These are phyloP conservation scores for Drosophila nigricruria DNA, from an alignment of 2,888 invertebrate species.

Conservation along the genomic window DNA sequence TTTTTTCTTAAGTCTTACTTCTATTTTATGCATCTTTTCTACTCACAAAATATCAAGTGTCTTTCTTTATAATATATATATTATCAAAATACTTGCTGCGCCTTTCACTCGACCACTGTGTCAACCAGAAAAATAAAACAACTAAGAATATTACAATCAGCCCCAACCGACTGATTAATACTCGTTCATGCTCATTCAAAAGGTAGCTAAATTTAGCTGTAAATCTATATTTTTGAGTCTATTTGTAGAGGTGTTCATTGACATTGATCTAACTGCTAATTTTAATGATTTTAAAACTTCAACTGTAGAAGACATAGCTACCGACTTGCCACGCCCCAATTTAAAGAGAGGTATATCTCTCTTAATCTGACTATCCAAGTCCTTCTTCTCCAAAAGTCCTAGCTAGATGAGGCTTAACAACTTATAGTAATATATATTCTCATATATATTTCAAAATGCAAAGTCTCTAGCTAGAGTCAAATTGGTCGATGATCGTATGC, in stretches of 20 bases:
- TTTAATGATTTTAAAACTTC: too few relatives aligned
- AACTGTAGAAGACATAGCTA: too few relatives aligned
- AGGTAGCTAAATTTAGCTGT: neutral
- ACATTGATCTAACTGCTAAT: too few relatives aligned
- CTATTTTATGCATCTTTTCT: neutral
- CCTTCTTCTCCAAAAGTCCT: too few relatives aligned
- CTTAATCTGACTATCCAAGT: too few relatives aligned
- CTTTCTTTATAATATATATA: neutral
- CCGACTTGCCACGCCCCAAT: neutral
- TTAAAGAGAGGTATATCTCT: too few relatives aligned
- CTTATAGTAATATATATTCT: too few relatives aligned
- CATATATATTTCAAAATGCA: too few relatives aligned
- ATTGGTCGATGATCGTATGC: neutral
- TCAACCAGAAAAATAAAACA: slow-evolving; percentile 12
- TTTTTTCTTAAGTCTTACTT: neutral
- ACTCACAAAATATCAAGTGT: neutral
- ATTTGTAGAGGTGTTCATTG: too few relatives aligned
- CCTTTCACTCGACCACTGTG: slow-evolving; percentile 47
- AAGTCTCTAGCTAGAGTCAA: neutral
- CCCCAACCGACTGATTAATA: neutral
- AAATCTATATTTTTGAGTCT: neutral
- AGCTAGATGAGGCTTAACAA: too few relatives aligned
- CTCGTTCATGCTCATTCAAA: neutral
- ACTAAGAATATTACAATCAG: neutral
- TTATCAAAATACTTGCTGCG: slow-evolving; percentile 10